Conservation (phyloP, 2,888 invertebrate genomes). For the Drosophila picticornis region DNA sequence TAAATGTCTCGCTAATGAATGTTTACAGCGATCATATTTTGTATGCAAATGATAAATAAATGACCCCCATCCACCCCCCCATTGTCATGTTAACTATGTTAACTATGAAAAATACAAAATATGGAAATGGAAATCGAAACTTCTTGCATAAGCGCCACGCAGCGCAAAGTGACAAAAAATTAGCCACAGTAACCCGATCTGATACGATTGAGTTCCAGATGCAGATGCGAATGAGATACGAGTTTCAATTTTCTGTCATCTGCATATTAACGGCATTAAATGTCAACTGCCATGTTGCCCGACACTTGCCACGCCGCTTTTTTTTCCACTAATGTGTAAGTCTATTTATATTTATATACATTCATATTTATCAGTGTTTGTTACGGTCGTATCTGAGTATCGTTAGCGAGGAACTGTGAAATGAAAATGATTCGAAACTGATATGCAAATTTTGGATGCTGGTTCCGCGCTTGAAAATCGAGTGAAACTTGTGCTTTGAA, state of each 20-base stretch:
- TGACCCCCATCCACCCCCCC: constrained; percentile 4
- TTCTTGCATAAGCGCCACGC: constrained; percentile 54
- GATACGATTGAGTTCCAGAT: constrained; percentile 18
- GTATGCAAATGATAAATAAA: constrained; percentile 19
- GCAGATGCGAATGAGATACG: constrained; percentile 37
- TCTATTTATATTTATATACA: neutral
- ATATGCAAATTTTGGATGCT: constrained; percentile 64
- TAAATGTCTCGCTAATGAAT: constrained; percentile 77
- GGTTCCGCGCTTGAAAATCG: constrained; percentile 27
- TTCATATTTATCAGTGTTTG: constrained; percentile 29
- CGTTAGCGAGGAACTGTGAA: constrained; percentile 64
- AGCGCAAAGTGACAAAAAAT: constrained; percentile 66
- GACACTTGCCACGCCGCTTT: constrained; percentile 44
- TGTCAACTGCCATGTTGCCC: constrained; percentile 63
- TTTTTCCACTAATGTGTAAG: constrained; percentile 14
- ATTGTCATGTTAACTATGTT: constrained; percentile 73
- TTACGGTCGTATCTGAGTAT: constrained; percentile 18
- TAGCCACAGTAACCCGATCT: constrained; percentile 51
- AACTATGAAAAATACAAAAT: constrained; percentile 54
- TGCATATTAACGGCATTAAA: constrained; percentile 60
- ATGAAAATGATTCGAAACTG: constrained; percentile 62
- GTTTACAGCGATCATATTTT: constrained; percentile 65
- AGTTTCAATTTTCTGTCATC: constrained; percentile 38
- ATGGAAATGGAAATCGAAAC: constrained; percentile 31
- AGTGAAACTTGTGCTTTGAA: constrained; percentile 51